phyloP scores from a whole-genome alignment of 2,113 vertebrate species.

The Phaethornis superciliosus region DNA sequence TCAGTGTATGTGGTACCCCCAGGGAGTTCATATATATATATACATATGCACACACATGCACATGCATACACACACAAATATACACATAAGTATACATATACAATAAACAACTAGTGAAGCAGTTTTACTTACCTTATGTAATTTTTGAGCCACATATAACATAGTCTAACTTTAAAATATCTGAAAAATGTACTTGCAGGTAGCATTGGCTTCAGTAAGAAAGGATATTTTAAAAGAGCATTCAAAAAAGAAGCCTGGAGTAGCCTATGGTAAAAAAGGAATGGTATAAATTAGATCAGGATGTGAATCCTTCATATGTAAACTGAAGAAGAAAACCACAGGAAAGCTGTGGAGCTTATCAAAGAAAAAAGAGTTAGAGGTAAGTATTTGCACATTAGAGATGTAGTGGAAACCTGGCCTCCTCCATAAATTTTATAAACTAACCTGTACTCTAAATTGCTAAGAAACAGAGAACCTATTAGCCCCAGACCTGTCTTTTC shows the following conservation, averaged over 20 bases:
- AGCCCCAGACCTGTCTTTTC: not conserved
- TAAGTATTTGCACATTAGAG: conserved; percentile 12
- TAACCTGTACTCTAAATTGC: conserved; percentile 25
- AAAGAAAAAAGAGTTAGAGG: conserved; percentile 1
- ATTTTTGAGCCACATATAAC: conserved; percentile 24
- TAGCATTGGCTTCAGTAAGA: conserved; percentile 14
- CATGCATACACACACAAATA: no score
- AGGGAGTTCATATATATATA: not conserved
- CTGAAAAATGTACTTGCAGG: conserved; percentile 41
- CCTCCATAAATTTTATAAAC: conserved; percentile 30
- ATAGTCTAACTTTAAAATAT: conserved; percentile 25
- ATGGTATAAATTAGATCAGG: not conserved
- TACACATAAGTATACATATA: not conserved
- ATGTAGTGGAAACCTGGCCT: not conserved
- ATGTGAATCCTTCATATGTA: not conserved
- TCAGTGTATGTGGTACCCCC: not conserved
- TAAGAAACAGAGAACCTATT: not conserved
- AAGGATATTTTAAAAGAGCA: conserved; percentile 18
- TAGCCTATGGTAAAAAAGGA: conserved; percentile 25
- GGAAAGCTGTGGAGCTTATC: not conserved
- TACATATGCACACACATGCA: no score
- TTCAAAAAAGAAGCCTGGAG: conserved; percentile 45
- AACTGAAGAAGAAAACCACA: not conserved
- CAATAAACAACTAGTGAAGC: not conserved
- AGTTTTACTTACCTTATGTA: conserved; percentile 18